phyloP scores from a whole-genome alignment of 2,888 invertebrate genomes.

The Chalcosyrphus nemorum region DNA sequence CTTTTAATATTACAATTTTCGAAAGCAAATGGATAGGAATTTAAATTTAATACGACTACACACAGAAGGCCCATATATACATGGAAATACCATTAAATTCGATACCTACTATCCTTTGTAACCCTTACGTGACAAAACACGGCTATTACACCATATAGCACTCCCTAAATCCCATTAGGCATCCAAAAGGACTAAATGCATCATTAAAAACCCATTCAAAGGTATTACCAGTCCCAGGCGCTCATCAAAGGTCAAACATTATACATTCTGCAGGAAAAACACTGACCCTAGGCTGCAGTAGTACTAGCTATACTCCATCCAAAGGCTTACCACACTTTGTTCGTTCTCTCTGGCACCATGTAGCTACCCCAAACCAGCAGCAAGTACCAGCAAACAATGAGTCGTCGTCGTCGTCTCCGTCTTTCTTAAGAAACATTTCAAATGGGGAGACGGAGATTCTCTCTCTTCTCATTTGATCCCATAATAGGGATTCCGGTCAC shows the following conservation, averaged over 20 bases:
- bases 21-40: not conserved
- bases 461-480: constrained; percentile 33
- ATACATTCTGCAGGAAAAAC: constrained; percentile 23
- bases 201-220: constrained; percentile 57
- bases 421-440: constrained; percentile 17
- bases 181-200: constrained; percentile 38
- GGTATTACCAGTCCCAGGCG: constrained; percentile 9
- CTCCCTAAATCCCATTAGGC: constrained; percentile 37
- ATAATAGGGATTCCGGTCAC: constrained; percentile 56
- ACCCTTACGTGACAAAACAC: constrained; percentile 50
- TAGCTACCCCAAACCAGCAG: too few species aligned
- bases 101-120: not conserved
- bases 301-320: not conserved
- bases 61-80: not conserved
- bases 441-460: not conserved
- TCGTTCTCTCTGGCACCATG: not conserved
- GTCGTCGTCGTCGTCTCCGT: too few species aligned
- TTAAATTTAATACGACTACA: constrained; percentile 19
- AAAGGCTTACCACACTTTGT: not conserved
- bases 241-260: constrained; percentile 22
- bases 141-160: not conserved
- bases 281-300: constrained; percentile 36
- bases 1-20: not conserved
- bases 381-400: constrained; percentile 7
- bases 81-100: constrained; percentile 18